These are phyloP conservation scores for Heliconius aoede DNA, from an alignment of 2,888 invertebrate species.

Conservation along the genomic window DNA sequence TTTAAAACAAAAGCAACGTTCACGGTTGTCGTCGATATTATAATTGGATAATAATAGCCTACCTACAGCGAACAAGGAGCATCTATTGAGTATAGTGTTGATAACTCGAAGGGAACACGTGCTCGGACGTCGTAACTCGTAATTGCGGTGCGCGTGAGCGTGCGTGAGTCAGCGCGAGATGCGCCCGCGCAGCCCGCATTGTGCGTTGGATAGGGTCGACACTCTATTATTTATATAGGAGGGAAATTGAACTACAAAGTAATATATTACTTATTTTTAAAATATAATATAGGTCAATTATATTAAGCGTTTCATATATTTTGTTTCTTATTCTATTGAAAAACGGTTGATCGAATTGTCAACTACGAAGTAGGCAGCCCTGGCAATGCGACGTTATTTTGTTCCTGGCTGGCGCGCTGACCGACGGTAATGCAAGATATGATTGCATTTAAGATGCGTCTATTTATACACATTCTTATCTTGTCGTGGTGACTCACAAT, in stretches of 20 bases:
- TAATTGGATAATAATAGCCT: slow-evolving; percentile 33
- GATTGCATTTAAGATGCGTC: slow-evolving; percentile 47
- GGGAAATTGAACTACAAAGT: neutral
- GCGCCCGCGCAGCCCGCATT: slow-evolving; percentile 40
- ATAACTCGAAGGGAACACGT: slow-evolving; percentile 49
- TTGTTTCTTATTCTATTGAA: neutral
- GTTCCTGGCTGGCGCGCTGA: slow-evolving; percentile 35
- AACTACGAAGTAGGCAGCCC: slow-evolving; percentile 4
- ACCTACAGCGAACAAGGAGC: slow-evolving; percentile 39
- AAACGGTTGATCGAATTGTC: neutral
- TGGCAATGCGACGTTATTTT: slow-evolving; percentile 30
- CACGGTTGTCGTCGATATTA: slow-evolving; percentile 19
- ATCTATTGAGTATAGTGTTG: slow-evolving; percentile 42
- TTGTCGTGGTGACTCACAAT: slow-evolving; percentile 47
- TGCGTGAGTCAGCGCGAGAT: slow-evolving; percentile 42
- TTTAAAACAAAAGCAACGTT: slow-evolving; percentile 5
- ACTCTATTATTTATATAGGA: neutral
- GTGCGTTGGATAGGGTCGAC: slow-evolving; percentile 25
- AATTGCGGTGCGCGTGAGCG: slow-evolving; percentile 47
- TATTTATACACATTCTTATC: slow-evolving; percentile 50
- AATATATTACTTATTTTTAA: neutral
- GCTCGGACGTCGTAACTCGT: slow-evolving; percentile 49
- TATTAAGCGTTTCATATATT: neutral
- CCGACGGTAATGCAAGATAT: slow-evolving; percentile 42
- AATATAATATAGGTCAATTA: neutral